Percentiles rank a stretch among this genome's conserved stretches.
Conservation (phyloP, 2,888 invertebrate genomes). For the Phaonia tiefii region DNA sequence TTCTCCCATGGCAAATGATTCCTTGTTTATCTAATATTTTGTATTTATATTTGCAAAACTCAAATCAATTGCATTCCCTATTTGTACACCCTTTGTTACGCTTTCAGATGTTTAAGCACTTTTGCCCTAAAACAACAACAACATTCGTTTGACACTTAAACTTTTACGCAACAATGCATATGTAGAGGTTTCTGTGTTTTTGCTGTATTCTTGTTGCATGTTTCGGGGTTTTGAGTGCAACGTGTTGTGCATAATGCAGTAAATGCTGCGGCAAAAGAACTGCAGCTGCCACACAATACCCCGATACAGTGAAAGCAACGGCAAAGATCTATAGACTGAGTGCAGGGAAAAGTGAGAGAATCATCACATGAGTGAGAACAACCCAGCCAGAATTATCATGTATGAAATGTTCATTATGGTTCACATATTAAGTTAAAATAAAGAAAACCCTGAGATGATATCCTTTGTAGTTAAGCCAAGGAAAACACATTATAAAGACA, state of each 20-base stretch:
- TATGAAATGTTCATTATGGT: no score
- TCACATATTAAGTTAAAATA: no score
- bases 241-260: constrained; percentile 24
- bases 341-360: background rate
- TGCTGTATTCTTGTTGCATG: background rate
- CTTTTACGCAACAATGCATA: constrained; percentile 28
- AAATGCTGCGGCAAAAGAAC: constrained; percentile 18
- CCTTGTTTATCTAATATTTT: no score
- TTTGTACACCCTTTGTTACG: no score
- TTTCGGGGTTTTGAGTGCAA: background rate
- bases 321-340: background rate
- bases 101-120: constrained; percentile 24
- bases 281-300: background rate
- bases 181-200: background rate
- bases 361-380: background rate
- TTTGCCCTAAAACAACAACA: constrained; percentile 5
- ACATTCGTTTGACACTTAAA: constrained; percentile 19
- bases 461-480: background rate
- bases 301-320: no score
- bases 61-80: no score
- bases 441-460: no score
- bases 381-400: background rate
- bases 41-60: no score
- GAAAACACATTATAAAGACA: background rate
- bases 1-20: no score